A percentile compares a stretch with the other conserved stretches of the same genome.
These are phyloP conservation scores for Drosophila sordidapex DNA, from an alignment of 2,888 invertebrate species.

Conservation along the genomic window DNA sequence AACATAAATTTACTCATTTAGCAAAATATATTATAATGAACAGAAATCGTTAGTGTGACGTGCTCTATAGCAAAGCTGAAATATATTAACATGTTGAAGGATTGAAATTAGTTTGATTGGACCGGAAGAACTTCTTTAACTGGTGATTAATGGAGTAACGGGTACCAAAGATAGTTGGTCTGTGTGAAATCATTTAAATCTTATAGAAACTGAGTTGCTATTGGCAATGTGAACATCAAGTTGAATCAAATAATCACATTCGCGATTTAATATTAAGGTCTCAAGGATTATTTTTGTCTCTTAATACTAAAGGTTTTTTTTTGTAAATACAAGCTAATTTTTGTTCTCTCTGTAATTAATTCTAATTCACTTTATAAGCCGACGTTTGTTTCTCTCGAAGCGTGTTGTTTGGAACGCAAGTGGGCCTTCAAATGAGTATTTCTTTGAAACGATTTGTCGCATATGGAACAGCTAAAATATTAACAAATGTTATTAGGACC, in stretches of 20 bases:
- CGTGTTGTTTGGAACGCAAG: conserved; percentile 60
- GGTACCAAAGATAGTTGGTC: not conserved
- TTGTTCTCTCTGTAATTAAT: not conserved
- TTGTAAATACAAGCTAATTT: not conserved
- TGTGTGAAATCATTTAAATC: not conserved
- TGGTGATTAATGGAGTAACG: not conserved
- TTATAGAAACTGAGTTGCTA: not conserved
- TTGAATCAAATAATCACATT: not conserved
- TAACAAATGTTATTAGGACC: not conserved
- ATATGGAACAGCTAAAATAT: conserved; percentile 52
- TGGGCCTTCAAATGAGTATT: conserved; percentile 68
- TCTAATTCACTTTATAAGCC: not conserved
- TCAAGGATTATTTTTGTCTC: not conserved
- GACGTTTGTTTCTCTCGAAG: conserved; percentile 9
- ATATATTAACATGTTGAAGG: not conserved
- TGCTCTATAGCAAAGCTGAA: not conserved
- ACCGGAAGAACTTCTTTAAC: not conserved
- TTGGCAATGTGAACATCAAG: not conserved
- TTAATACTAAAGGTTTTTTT: not conserved
- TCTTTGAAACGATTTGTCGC: conserved; percentile 61
- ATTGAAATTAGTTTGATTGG: not conserved
- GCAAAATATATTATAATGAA: no score
- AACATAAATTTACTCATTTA: no score
- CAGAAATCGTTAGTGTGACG: no score
- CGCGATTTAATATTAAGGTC: not conserved